phyloP scores from a whole-genome alignment of 1,140 invertebrate genomes.

The Copidosoma floridanum region DNA sequence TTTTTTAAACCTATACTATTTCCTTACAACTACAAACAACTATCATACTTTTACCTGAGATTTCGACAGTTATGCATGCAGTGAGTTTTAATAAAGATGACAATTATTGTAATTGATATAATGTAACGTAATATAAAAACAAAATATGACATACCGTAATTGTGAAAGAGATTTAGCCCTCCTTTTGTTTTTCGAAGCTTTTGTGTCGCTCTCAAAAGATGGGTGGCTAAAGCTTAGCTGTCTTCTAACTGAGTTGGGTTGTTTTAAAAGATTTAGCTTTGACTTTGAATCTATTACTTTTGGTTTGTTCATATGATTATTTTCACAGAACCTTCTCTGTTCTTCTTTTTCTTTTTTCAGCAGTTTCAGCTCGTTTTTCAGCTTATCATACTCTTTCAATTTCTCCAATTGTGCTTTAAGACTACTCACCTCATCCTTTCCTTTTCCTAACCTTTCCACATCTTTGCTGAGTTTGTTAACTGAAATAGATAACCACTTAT shows the following conservation, averaged over 20 bases:
- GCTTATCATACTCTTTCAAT: no score
- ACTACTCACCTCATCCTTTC: neutral
- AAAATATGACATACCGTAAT: conserved; percentile 1
- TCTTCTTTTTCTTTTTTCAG: conserved; percentile 13
- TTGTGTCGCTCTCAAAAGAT: neutral
- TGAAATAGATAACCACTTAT: no score
- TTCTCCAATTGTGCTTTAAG: no score
- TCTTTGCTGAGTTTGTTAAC: neutral
- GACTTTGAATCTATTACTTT: neutral
- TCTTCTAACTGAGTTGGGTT: no score
- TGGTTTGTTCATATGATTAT: no score
- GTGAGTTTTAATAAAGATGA: no score
- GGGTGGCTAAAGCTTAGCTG: conserved; percentile 13
- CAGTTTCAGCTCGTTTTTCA: conserved; percentile 5
- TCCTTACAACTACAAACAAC: no score
- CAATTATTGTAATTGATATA: no score
- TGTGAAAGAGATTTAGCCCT: neutral
- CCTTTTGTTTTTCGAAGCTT: neutral
- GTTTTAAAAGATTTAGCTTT: neutral
- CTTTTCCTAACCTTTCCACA: neutral
- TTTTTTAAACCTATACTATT: neutral
- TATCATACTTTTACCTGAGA: no score
- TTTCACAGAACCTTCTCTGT: neutral
- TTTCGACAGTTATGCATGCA: no score
- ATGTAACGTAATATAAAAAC: neutral